Evolutionary conservation across 2,113 vertebrate species (phyloP).

Genomic region (Raja brachyura): DNA sequence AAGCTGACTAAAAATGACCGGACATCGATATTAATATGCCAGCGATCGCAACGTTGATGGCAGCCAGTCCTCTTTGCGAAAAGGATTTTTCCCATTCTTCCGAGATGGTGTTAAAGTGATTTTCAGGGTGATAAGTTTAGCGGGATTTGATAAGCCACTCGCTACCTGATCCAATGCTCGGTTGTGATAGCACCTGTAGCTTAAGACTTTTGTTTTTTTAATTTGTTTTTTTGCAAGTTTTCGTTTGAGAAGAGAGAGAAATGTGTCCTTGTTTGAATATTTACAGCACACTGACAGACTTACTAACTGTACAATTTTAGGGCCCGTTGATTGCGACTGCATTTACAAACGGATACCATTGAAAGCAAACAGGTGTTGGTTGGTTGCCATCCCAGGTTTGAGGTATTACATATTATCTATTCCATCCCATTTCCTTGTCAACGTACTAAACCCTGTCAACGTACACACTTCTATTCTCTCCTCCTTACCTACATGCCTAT

Average conservation of each 20-base stretch:
- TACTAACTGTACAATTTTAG: slow-evolving; percentile 98
- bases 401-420: slow-evolving; percentile 76
- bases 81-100: background rate
- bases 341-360: slow-evolving; percentile 99
- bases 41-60: background rate
- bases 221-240: slow-evolving; percentile 5
- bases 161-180: background rate
- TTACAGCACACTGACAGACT: slow-evolving; percentile 80
- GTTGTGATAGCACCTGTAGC: background rate
- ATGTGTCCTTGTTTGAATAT: slow-evolving; percentile 31
- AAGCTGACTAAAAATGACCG: background rate
- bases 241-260: background rate
- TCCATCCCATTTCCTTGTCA: slow-evolving; percentile 40
- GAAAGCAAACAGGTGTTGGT: slow-evolving; percentile 85
- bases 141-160: background rate
- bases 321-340: slow-evolving; percentile 99
- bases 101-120: background rate
- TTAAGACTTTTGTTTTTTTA: background rate
- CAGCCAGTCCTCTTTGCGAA: background rate
- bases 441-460: slow-evolving; percentile 35
- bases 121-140: background rate
- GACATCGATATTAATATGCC: background rate
- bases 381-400: slow-evolving; percentile 87
- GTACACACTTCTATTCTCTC: slow-evolving; percentile 45
- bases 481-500: slow-evolving; percentile 42